These are phyloP conservation scores for Eupithecia abbreviata DNA, from an alignment of 2,888 invertebrate species.

Conservation along the genomic window DNA sequence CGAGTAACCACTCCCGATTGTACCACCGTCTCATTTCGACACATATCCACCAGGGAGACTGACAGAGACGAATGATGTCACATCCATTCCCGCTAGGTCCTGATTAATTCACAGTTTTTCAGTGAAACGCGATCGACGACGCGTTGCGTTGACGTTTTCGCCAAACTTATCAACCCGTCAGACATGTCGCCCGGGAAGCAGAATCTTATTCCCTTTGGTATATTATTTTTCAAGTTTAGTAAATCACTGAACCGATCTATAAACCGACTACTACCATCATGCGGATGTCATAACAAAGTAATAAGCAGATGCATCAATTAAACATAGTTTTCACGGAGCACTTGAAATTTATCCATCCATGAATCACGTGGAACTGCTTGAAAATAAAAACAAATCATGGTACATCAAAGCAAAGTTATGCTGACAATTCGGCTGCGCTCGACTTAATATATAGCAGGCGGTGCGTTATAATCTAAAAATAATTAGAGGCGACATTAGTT, in stretches of 20 bases:
- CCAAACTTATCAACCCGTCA: slow-evolving; percentile 68
- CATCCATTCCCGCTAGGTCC: slow-evolving; percentile 71
- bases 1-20: slow-evolving; percentile 74
- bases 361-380: slow-evolving; percentile 78
- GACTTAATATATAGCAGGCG: slow-evolving; percentile 81
- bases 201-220: slow-evolving; percentile 47
- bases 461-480: slow-evolving; percentile 84
- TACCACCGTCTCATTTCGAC: slow-evolving; percentile 64
- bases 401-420: slow-evolving; percentile 83
- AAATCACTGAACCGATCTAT: slow-evolving; percentile 43
- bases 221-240: slow-evolving; percentile 37
- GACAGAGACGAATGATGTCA: slow-evolving; percentile 71
- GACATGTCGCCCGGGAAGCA: slow-evolving; percentile 52
- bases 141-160: slow-evolving; percentile 70
- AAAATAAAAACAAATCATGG: slow-evolving; percentile 82
- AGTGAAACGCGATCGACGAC: slow-evolving; percentile 69
- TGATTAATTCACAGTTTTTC: slow-evolving; percentile 81
- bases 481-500: slow-evolving; percentile 83
- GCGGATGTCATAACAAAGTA: slow-evolving; percentile 72
- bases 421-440: slow-evolving; percentile 81
- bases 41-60: slow-evolving; percentile 55
- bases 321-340: slow-evolving; percentile 73
- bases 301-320: slow-evolving; percentile 73
- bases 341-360: slow-evolving; percentile 79
- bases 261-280: slow-evolving; percentile 56